phyloP scores from a whole-genome alignment of 2,797 vertebrate species.

The Syndactyla subalaris region DNA sequence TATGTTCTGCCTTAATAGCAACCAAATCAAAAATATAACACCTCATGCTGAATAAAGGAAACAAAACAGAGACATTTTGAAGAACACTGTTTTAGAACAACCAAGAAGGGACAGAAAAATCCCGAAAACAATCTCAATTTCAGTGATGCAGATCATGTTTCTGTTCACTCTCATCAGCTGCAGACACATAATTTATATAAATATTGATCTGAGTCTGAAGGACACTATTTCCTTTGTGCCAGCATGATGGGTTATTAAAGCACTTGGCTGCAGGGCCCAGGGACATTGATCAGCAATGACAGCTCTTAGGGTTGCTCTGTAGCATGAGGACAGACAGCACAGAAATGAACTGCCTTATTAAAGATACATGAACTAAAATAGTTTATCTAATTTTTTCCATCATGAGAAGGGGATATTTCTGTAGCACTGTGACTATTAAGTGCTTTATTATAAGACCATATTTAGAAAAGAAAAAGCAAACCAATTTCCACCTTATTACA shows the following conservation, averaged over 20 bases:
- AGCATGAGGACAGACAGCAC: not conserved
- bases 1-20: not conserved
- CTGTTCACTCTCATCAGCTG: slow-evolving; percentile 5
- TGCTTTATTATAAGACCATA: not conserved
- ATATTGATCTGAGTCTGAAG: slow-evolving; percentile 57
- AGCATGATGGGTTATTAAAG: not conserved
- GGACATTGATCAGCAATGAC: slow-evolving; percentile 19
- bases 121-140: not conserved
- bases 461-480: not conserved
- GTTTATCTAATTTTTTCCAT: not conserved
- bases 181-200: slow-evolving; percentile 45
- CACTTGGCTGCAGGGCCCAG: slow-evolving; percentile 39
- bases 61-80: not conserved
- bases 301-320: not conserved
- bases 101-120: slow-evolving; percentile 3
- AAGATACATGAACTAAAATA: not conserved
- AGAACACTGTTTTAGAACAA: not conserved
- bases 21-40: not conserved
- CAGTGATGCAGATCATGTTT: slow-evolving; percentile 1
- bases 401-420: not conserved
- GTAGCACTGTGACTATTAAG: not conserved
- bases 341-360: not conserved
- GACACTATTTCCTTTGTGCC: slow-evolving; percentile 42
- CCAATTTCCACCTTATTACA: not conserved
- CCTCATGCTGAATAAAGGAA: not conserved